Base-by-base conservation (phyloP, 1,140 invertebrate genomes). In the Leptoteleia sp. region DNA sequence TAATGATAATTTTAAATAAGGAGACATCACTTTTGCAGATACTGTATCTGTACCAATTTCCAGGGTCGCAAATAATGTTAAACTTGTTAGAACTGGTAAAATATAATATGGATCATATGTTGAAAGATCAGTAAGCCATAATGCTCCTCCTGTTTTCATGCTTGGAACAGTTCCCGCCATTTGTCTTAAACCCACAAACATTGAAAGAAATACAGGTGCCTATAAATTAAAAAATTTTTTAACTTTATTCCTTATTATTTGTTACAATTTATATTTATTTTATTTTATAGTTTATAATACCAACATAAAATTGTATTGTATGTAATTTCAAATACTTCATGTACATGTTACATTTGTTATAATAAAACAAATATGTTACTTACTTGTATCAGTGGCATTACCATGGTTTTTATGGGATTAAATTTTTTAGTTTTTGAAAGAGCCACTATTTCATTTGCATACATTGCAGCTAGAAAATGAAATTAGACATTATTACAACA, bases 101-200 rank as follows among this genome's bases (percentile, higher is more conserved):
- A 96, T 64, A 83, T 94, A 99, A 87, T 92, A 97, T 7, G 97
- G 97, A 91, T 99, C 98, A 17, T 94, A 89, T 5, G 96, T 78
- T 3, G 96, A 97, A 8, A 99, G 91, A 92, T 99, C 96, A 0
- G 91, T 91, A 85, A 99, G 98, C 98, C 98, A 99, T 48, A 91
- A 93, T 0, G 97, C 64, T 2, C 98, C 98, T n/a, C 98, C 98
- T 13, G 91, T 88, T 68, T 92, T 92, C 91, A 99, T 91, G 85
- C 96, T 97, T 54, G 96, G 95, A 7, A 99, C 93, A 1, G 97
- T 89, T 82, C 94, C 94, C 0, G 96, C 92, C 96, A 99, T 98
- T 72, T 89, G 83, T 83, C 95, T 91, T 7, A 99, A 85, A 0
- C 93, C 96, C 83, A 96, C 90, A 83, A 98, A 99, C 84, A 97